A percentile compares a stretch with the other conserved stretches of the same genome.
Conservation (phyloP, 2,888 invertebrate genomes). For the Alviniconcha strummeri region DNA sequence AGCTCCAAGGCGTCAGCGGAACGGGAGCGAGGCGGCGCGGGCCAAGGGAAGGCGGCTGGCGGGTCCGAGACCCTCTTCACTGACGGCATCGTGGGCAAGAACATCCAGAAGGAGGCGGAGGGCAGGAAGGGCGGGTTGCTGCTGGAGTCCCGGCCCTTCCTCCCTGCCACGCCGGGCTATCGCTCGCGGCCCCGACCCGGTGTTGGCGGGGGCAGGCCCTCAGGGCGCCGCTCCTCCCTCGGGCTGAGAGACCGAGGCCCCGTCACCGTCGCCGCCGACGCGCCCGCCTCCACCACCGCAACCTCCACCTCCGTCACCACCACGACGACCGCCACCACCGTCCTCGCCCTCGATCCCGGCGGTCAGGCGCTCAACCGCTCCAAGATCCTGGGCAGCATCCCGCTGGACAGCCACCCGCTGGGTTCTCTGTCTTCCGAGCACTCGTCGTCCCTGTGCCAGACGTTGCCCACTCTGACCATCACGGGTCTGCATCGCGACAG, state of each 20-base stretch:
- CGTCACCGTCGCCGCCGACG: background rate
- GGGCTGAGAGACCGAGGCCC: conserved; percentile 15
- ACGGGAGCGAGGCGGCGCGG: background rate
- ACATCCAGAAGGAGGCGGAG: conserved; percentile 16
- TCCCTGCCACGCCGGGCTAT: background rate
- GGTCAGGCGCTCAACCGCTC: background rate
- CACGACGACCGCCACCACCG: background rate
- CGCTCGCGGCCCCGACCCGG: background rate
- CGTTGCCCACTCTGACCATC: conserved; percentile 22
- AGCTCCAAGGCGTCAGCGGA: background rate
- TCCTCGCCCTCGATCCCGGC: background rate
- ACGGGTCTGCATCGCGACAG: conserved; percentile 5
- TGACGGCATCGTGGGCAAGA: conserved; percentile 34
- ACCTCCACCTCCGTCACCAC: background rate
- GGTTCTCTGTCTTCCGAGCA: background rate
- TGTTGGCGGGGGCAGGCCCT: background rate
- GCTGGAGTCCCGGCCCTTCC: conserved; percentile 10
- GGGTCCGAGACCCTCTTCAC: conserved; percentile 12
- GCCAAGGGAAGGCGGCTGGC: too few species aligned
- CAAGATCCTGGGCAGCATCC: background rate
- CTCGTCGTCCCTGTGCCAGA: background rate
- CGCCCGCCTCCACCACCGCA: background rate
- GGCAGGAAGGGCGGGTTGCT: background rate
- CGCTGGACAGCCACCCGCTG: background rate
- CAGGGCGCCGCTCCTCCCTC: conserved; percentile 11